Evolutionary conservation across 2,113 vertebrate genomes (phyloP), one percentile per base, ranked within the genome.

Genomic region (Phylloscopus whistleri): DNA sequence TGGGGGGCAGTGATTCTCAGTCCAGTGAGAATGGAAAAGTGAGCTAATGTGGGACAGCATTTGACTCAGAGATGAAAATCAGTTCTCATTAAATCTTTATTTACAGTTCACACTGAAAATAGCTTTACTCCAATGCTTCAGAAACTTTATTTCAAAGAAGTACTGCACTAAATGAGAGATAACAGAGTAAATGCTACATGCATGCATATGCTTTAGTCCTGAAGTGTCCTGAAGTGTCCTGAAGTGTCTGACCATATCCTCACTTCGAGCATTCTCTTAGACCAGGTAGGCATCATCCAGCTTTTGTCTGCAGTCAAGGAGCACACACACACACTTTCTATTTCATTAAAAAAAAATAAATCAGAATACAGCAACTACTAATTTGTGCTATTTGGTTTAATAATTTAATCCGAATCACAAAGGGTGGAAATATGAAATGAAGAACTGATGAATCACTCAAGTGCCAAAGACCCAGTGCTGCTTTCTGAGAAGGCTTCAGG

Each of bases 11-110:
- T 60, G 35, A 90, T 90, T 91, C 75, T 68, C 49, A 76, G 51
- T 90, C 82, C 78, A 18, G 63, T 66, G 85, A 94, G 92, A 92
- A 85, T 51, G 72, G 58, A 86, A 43, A 90, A 90, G 46, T 33
- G 85, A 96, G 82, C 23, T 90, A 76, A 93, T 82, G 49, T 87
- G 81, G 92, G 92, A 89, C 48, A 81, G 77, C 19, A 44, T 78
- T 75, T 89, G 84, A 49, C 84, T 93, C 84, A 82, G 85, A 95
- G 68, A 90, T 58, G 75, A 93, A 96, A 94, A 94, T 85, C 66
- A 94, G 87, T 60, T 49, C 85, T 94, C 82, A 88, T 96, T 95
- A 94, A 91, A 62, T 92, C 70, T 90, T 91, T 64, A 76, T 79
- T 93, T 96, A 90, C 72, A 85, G 20, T 87, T 93, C 70, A 69